Percentiles rank a stretch among this genome's conserved stretches.
Conservation (phyloP, 2,888 invertebrate species). For the Abrostola tripartita region DNA sequence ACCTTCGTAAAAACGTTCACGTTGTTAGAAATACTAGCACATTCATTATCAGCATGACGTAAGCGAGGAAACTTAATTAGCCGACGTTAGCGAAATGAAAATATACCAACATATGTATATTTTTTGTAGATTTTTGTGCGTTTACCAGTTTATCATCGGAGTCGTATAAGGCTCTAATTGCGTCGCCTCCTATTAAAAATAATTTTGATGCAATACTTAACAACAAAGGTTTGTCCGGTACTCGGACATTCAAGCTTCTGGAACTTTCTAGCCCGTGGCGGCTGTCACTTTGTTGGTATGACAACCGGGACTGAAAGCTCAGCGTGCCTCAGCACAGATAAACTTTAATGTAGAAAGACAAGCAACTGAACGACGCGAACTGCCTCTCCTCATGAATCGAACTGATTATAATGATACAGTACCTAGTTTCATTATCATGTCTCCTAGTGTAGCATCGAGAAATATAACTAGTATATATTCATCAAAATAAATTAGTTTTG, state of each 20-base stretch:
- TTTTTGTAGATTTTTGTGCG: too few species aligned
- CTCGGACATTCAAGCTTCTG: neutral
- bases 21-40: neutral
- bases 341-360: neutral
- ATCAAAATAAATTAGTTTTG: slow-evolving; percentile 58
- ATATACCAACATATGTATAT: too few species aligned
- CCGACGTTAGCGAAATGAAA: too few species aligned
- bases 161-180: too few species aligned
- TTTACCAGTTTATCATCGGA: too few species aligned
- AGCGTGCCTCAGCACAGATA: neutral
- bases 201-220: neutral
- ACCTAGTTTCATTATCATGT: too few species aligned
- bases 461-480: slow-evolving; percentile 23
- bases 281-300: neutral
- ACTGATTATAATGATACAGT: neutral
- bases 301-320: neutral
- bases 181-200: too few species aligned
- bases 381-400: neutral
- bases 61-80: too few species aligned
- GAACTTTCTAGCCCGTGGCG: slow-evolving; percentile 1
- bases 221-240: neutral
- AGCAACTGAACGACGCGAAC: neutral
- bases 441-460: neutral
- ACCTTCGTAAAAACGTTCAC: slow-evolving; percentile 38
- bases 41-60: neutral